These are phyloP conservation scores for Mamestra configurata DNA, from an alignment of 1,140 invertebrate species.

Conservation along the genomic window DNA sequence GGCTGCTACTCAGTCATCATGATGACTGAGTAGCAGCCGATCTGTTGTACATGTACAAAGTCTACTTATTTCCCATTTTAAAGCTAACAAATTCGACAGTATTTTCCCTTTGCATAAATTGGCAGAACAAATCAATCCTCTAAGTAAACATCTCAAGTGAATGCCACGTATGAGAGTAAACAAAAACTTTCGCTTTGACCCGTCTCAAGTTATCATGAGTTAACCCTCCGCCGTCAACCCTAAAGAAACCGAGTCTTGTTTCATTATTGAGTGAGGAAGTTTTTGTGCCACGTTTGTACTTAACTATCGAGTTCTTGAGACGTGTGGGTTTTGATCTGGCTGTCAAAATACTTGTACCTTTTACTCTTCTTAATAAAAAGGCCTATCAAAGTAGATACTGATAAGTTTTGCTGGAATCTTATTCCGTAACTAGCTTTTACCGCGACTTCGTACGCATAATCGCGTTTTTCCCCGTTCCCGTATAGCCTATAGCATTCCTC, in stretches of 20 bases:
- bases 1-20: too few species aligned
- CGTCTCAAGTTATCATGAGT: not conserved
- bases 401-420: too few species aligned
- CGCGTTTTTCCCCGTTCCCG: too few species aligned
- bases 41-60: too few species aligned
- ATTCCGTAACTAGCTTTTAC: too few species aligned
- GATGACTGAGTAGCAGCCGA: too few species aligned
- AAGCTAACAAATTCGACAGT: too few species aligned
- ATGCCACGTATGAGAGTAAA: constrained; percentile 10
- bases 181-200: not conserved
- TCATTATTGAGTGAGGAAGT: not conserved
- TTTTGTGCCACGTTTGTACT: not conserved
- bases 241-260: constrained; percentile 6
- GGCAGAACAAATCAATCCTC: not conserved
- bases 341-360: not conserved
- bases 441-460: too few species aligned
- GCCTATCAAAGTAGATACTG: too few species aligned
- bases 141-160: not conserved
- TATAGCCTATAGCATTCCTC: too few species aligned
- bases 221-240: not conserved
- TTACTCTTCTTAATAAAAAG: too few species aligned
- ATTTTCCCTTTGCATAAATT: not conserved
- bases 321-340: not conserved
- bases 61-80: too few species aligned
- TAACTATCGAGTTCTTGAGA: not conserved